Conservation (phyloP, 2,797 vertebrate species). For the Pachyuromys duprasi region DNA sequence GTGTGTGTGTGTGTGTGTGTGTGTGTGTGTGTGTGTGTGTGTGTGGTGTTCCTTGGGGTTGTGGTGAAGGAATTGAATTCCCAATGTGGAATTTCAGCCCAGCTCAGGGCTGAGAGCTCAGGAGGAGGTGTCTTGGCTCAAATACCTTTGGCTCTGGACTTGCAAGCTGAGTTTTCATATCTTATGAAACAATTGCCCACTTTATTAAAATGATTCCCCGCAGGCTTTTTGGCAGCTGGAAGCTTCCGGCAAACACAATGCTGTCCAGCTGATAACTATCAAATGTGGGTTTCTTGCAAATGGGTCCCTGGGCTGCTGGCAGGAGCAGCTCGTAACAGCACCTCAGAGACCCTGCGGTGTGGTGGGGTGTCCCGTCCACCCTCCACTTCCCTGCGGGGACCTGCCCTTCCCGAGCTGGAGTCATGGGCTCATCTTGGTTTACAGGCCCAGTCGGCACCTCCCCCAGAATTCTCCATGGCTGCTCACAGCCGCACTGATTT, state of each 20-base stretch:
- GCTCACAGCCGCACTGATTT: fast-evolving
- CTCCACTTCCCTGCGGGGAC: background rate
- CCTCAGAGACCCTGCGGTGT: background rate
- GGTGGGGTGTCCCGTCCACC: too few species aligned
- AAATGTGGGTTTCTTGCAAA: background rate
- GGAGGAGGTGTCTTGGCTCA: background rate
- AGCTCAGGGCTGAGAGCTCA: background rate
- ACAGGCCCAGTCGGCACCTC: background rate
- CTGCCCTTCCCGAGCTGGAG: background rate
- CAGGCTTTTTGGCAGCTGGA: constrained; percentile 25
- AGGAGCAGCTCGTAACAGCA: too few species aligned
- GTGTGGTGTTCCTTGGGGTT: background rate
- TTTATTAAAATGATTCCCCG: constrained; percentile 32
- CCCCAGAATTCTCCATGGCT: background rate
- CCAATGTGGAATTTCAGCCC: background rate
- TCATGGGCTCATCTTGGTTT: fast-evolving
- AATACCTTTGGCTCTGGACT: background rate
- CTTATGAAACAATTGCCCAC: background rate
- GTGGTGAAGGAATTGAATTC: too few species aligned
- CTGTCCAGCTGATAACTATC: background rate
- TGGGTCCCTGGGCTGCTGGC: too few species aligned
- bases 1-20: background rate
- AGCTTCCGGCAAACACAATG: background rate
- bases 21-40: background rate
- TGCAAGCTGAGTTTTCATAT: background rate